Base-by-base conservation (phyloP, 2,888 invertebrate genomes). In the Cerastis rubricosa region DNA sequence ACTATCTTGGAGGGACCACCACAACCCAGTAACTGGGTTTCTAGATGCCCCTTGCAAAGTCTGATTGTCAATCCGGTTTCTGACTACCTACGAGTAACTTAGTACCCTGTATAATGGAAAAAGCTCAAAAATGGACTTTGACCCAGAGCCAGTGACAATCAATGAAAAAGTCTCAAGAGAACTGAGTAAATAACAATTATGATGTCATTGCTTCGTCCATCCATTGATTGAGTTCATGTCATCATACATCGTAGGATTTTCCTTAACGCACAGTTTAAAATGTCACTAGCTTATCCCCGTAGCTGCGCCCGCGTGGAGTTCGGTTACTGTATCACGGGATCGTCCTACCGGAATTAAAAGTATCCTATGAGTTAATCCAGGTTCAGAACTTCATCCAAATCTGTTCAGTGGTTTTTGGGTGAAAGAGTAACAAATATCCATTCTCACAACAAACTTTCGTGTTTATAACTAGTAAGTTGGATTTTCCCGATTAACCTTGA, bases 201-300 rank as follows among this genome's bases (percentile, higher is more conserved):
- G 54, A 79, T 49, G 17, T 29, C 54, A 57, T 74, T 63, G 54
- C 29, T 61, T 54, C 64, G 61, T 43, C 12, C 40, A 6, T 4
- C 6, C 17, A n/a, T 43, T 70, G 14, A 80, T 59, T 54, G 22
- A 79, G 45, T 69, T 45, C 45, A 6, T 29, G 45, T 49, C 29
- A 40, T 11, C 51, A 65, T 8, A 43, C 76, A 66, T 59, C 6
- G 19, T 17, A 63, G 35, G 59, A 35, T n/a, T 45, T 17, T 51
- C 11, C 35, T 45, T 17, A n/a, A 40, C 19, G 19, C 14, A 12
- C 17, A 12, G 61, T 63, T 22, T 12, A 35, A 4, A 35, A 40
- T 2, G 40, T 22, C 14, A 25, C 25, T 57, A 25, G 25, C 7
- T 17, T 2, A 57, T 25, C 0, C 2, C 57, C 14, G 7, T 25